Evolutionary conservation across 2,113 vertebrate genomes (phyloP).

Genomic region (Sitta europaea): DNA sequence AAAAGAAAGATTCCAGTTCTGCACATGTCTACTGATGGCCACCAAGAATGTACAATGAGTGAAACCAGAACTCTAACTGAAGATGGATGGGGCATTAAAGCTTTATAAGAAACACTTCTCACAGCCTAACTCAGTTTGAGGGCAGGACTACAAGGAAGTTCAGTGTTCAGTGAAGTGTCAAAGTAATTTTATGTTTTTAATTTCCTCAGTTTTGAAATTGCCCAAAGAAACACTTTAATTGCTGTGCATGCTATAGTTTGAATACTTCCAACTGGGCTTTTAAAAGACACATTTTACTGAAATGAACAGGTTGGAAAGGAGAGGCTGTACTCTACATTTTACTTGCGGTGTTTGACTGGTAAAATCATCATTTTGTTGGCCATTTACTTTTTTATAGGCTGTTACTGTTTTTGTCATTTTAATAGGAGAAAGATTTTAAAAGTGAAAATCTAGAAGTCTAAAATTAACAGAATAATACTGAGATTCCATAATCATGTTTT

Average conservation of each 20-base stretch:
- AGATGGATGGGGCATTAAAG: not conserved
- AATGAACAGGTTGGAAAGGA: not conserved
- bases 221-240: constrained; percentile 19
- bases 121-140: not conserved
- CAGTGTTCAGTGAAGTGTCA: constrained; percentile 2
- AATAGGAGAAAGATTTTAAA: not conserved
- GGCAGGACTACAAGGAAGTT: not conserved
- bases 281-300: not conserved
- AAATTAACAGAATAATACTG: not conserved
- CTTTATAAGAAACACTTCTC: not conserved
- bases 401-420: not conserved
- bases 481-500: not conserved
- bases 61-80: not conserved
- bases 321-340: not conserved
- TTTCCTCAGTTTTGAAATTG: not conserved
- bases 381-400: not conserved
- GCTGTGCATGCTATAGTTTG: not conserved
- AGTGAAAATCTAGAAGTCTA: not conserved
- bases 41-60: not conserved
- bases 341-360: not conserved
- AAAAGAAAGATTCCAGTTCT: not conserved
- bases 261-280: not conserved
- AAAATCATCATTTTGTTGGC: not conserved
- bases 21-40: not conserved
- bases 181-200: constrained; percentile 20